Conservation (phyloP, 2,113 vertebrate genomes). For the Solea senegalensis region DNA sequence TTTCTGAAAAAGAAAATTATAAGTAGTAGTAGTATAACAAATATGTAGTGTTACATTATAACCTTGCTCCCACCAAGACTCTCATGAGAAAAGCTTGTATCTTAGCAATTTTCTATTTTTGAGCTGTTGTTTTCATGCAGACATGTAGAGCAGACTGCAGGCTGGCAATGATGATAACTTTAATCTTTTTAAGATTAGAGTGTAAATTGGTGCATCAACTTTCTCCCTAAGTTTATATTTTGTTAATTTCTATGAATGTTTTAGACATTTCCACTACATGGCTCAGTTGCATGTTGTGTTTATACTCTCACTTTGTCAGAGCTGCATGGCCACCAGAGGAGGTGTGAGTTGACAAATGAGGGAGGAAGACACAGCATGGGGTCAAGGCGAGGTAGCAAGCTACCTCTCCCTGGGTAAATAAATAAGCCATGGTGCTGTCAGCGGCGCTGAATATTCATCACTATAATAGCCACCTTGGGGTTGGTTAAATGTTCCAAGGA, state of each 20-base stretch:
- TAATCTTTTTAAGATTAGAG: constrained; percentile 21
- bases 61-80: not conserved
- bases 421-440: constrained; percentile 79
- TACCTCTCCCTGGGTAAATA: constrained; percentile 81
- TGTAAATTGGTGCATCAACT: constrained; percentile 52
- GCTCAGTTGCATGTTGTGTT: constrained; percentile 37
- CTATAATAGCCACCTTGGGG: constrained; percentile 84
- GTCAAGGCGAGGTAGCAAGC: constrained; percentile 71
- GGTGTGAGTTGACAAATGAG: constrained; percentile 71
- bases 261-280: constrained; percentile 19
- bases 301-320: constrained; percentile 39
- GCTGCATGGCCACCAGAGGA: constrained; percentile 57
- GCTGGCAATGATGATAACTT: constrained; percentile 11
- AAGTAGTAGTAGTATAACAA: not conserved
- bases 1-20: not conserved
- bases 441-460: constrained; percentile 79
- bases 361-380: constrained; percentile 76
- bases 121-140: constrained; percentile 14
- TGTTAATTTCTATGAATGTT: constrained; percentile 28
- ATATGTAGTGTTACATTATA: not conserved
- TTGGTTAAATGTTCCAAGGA: constrained; percentile 85
- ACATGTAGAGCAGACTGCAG: constrained; percentile 29
- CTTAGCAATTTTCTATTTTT: constrained; percentile 4
- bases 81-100: not conserved
- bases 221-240: constrained; percentile 29